Base-by-base conservation (phyloP, 2,113 vertebrate genomes). In the Epinephelus moara region DNA sequence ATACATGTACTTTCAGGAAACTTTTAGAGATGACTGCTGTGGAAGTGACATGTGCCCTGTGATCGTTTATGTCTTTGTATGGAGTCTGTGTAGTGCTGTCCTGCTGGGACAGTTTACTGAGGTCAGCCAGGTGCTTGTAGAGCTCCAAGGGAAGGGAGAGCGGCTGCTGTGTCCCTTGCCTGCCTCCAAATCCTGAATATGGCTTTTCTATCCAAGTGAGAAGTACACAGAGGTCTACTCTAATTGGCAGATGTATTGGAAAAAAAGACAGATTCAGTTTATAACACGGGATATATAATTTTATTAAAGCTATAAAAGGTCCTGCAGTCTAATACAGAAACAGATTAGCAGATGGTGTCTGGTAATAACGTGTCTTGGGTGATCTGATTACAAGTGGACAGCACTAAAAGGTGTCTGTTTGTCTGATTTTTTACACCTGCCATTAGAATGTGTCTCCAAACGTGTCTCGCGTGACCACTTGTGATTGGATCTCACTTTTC, bases 101-200 rank as follows among this genome's bases (percentile, higher is more conserved):
- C 64, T 95, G 92, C 68, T 95, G 83, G 40, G 93, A 80, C 1
- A 92, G 88, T 72, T 94, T 94, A 85, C 74, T 89, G 71, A 95
- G 67, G 21, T 91, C 93, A 23, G 91, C 81, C 91, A 95, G 94
- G 75, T 95, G 95, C 67, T 64, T 87, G 88, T 93, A 94, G 63
- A 96, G 85, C 45, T 91, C 94, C 79, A 94, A 85, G 30, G 93
- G 94, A 69, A 88, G 90, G 55, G 90, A 82, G n/a, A 95, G 83
- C 1, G 87, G 82, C 75, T 80, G 11, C 14, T 92, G 89, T 88
- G 37, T 93, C 91, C 15, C 80, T 77, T 17, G 91, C 86, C 42
- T 71, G 66, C 47, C 76, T 94, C 93, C 15, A 86, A 52, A 72
- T 78, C 40, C 19, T 6, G 1, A 4, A 66, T 55, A 61, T 42